Conservation (phyloP, 1,140 invertebrate genomes). For the Lethrus apterus region DNA sequence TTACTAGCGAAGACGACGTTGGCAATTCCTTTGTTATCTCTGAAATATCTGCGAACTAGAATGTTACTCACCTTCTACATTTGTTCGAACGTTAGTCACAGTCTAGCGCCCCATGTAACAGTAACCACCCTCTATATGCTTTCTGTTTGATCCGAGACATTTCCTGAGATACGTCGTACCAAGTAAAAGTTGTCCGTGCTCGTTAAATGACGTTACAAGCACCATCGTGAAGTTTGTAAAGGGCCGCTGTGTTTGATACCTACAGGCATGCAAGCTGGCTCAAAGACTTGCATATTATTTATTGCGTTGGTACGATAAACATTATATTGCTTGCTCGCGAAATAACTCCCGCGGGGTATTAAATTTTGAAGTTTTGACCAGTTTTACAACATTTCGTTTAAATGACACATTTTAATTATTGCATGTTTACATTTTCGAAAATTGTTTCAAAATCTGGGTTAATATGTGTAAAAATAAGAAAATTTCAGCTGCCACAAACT, state of each 20-base stretch:
- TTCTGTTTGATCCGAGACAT: slow-evolving; percentile 44
- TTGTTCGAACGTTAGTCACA: slow-evolving; percentile 19
- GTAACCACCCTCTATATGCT: slow-evolving; percentile 43
- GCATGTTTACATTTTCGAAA: too few relatives aligned
- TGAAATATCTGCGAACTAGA: slow-evolving; percentile 27
- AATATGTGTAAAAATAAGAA: too few relatives aligned
- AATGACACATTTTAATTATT: too few relatives aligned
- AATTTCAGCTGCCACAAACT: too few relatives aligned
- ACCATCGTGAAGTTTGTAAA: too few relatives aligned
- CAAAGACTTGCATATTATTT: slow-evolving; percentile 44
- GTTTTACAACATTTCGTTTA: too few relatives aligned
- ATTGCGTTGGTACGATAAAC: slow-evolving; percentile 42
- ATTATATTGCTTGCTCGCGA: slow-evolving; percentile 32
- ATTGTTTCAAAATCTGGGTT: too few relatives aligned
- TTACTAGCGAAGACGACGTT: slow-evolving; percentile 29
- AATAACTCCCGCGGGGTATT: slow-evolving; percentile 21
- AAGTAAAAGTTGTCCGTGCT: too few relatives aligned
- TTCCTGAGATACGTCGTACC: slow-evolving; percentile 37
- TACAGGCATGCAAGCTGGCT: slow-evolving; percentile 39
- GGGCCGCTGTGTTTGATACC: slow-evolving; percentile 40
- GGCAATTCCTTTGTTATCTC: slow-evolving; percentile 42
- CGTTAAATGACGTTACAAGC: too few relatives aligned
- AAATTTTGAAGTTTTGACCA: slow-evolving; percentile 12
- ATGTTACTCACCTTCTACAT: slow-evolving; percentile 16
- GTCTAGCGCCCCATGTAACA: slow-evolving; percentile 30